phyloP scores from a whole-genome alignment of 2,113 vertebrate genomes.

The Protobothrops flavoviridis region DNA sequence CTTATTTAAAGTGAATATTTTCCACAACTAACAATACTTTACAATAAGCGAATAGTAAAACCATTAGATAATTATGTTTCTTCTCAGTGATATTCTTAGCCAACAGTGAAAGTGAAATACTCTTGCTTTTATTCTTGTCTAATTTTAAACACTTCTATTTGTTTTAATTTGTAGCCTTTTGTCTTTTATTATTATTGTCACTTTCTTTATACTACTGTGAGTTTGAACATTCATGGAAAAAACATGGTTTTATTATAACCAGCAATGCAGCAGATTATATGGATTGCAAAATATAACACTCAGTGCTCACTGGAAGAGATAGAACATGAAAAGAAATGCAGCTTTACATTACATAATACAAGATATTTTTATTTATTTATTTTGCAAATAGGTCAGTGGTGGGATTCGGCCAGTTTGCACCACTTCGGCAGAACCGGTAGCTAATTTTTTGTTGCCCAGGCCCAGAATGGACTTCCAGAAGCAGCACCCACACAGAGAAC shows the following conservation, averaged over 20 bases:
- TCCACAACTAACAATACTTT: not conserved
- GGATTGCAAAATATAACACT: not conserved
- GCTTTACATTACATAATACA: not conserved
- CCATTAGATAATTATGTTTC: not conserved
- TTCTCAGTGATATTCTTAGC: not conserved
- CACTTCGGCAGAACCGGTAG: too few relatives aligned
- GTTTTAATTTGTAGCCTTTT: not conserved
- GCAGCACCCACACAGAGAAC: too few relatives aligned
- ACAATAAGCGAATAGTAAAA: slow-evolving; percentile 5
- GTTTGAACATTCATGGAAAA: not conserved
- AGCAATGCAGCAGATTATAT: not conserved
- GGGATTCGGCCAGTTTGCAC: too few relatives aligned
- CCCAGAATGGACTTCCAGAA: too few relatives aligned
- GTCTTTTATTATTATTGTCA: not conserved
- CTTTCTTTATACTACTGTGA: not conserved
- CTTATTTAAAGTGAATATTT: not conserved
- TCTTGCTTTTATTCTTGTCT: not conserved
- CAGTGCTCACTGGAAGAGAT: not conserved
- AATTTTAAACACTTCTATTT: not conserved
- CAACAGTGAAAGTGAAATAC: not conserved
- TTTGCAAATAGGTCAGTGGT: not conserved
- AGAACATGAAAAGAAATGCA: not conserved
- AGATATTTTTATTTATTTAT: not conserved
- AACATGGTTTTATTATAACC: not conserved
- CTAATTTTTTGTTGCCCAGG: too few relatives aligned